These are phyloP conservation scores for Cydia pomonella DNA, from an alignment of 1,140 invertebrate species.

Conservation along the genomic window DNA sequence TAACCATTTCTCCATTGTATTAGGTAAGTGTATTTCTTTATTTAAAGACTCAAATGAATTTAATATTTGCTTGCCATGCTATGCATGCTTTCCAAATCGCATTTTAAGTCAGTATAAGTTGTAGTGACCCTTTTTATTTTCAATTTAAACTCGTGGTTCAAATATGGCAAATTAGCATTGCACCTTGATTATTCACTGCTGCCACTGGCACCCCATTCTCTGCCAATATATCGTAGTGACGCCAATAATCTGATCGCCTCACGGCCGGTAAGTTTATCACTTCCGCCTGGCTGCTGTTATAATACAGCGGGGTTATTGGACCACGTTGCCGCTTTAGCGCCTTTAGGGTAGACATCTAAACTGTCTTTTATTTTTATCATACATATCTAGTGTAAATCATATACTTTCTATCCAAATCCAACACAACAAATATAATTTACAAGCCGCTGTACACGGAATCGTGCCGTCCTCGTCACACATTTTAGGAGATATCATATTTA, in stretches of 20 bases:
- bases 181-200: slow-evolving; percentile 45
- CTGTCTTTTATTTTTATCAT: not conserved
- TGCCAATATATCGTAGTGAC: slow-evolving; percentile 57
- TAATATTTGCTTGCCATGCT: too few species aligned
- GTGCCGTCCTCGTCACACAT: too few species aligned
- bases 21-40: too few species aligned
- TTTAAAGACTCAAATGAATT: too few species aligned
- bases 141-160: not conserved
- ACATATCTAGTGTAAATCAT: not conserved
- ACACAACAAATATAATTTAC: too few species aligned
- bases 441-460: too few species aligned
- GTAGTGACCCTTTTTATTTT: too few species aligned
- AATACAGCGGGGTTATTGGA: slow-evolving; percentile 24
- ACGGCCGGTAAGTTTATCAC: slow-evolving; percentile 55
- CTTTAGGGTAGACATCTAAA: slow-evolving; percentile 10
- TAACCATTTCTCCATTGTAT: too few species aligned
- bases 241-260: slow-evolving; percentile 67
- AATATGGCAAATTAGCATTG: not conserved
- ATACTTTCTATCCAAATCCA: too few species aligned
- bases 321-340: not conserved
- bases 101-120: too few species aligned
- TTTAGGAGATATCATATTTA: too few species aligned
- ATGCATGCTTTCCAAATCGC: too few species aligned
- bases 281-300: slow-evolving; percentile 53
- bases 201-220: slow-evolving; percentile 52